A percentile compares a stretch with the other conserved stretches of the same genome.
Conservation (phyloP, 2,113 vertebrate genomes). For the Lepisosteus osseus region DNA sequence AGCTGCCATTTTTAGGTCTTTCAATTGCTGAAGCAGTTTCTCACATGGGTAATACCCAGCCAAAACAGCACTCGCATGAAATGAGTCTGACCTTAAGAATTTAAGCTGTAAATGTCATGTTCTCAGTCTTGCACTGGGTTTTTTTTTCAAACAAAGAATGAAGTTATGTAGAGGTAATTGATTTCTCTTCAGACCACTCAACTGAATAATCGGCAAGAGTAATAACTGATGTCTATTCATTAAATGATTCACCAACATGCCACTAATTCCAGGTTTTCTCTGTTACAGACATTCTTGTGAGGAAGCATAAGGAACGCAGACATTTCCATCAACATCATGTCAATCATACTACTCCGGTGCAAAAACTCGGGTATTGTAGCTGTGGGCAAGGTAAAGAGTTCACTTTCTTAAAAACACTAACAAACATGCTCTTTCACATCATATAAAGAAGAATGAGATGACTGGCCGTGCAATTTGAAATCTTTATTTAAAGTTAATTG, state of each 20-base stretch:
- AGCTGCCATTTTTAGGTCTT: constrained; percentile 50
- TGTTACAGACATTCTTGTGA: constrained; percentile 24
- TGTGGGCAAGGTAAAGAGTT: too few species aligned
- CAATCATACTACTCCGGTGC: background rate
- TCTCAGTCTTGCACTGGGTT: constrained; percentile 10
- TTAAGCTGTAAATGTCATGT: constrained; percentile 26
- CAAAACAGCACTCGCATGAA: constrained; percentile 36
- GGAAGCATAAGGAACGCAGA: constrained; percentile 33
- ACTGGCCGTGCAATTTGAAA: too few species aligned
- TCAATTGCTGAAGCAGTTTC: constrained; percentile 37
- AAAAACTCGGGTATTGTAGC: too few species aligned
- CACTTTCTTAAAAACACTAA: too few species aligned
- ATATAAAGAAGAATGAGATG: too few species aligned
- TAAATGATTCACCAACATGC: constrained; percentile 54
- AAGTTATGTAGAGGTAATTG: constrained; percentile 56
- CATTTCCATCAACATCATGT: background rate
- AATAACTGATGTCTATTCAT: constrained; percentile 52
- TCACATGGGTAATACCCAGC: constrained; percentile 31
- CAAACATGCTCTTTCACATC: too few species aligned
- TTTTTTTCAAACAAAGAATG: constrained; percentile 41
- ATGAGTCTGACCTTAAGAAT: constrained; percentile 44
- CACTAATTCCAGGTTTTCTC: constrained; percentile 50
- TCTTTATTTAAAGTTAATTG: too few species aligned
- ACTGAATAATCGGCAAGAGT: constrained; percentile 57
- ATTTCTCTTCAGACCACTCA: constrained; percentile 61